Conservation (phyloP, 2,113 vertebrate genomes). For the Cyprinodon brontotheroides region DNA sequence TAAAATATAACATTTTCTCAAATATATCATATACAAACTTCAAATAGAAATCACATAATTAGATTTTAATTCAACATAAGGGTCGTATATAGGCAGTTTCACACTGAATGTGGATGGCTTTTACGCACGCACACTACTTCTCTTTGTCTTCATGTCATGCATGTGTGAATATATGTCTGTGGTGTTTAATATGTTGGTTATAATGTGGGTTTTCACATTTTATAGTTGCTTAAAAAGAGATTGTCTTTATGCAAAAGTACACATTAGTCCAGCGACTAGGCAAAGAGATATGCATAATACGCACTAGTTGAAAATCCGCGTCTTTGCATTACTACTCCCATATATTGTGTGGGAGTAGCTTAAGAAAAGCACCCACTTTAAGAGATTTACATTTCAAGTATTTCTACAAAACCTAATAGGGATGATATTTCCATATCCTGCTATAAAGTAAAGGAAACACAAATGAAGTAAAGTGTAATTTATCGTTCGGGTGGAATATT, state of each 20-base stretch:
- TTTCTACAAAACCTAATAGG: neutral
- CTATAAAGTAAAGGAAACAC: neutral
- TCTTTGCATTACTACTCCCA: neutral
- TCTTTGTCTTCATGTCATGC: slow-evolving; percentile 31
- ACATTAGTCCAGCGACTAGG: neutral
- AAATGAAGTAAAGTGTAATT: slow-evolving; percentile 4
- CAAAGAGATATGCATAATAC: neutral
- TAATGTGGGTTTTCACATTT: neutral
- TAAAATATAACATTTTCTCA: neutral
- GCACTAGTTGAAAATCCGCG: neutral
- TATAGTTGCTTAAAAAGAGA: neutral
- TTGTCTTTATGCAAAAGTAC: neutral
- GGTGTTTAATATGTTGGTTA: neutral
- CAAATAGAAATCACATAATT: neutral
- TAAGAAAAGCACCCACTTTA: neutral
- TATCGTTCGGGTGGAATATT: slow-evolving; percentile 4
- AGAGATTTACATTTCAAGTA: neutral
- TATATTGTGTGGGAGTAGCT: neutral
- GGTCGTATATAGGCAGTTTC: neutral
- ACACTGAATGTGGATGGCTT: slow-evolving; percentile 10
- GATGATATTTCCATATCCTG: neutral
- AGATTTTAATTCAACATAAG: neutral
- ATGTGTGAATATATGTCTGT: neutral
- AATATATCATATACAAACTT: neutral
- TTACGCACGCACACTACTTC: slow-evolving; percentile 17